Evolutionary conservation across 2,888 invertebrate genomes (phyloP).

Genomic region (Spilosoma lubricipeda): DNA sequence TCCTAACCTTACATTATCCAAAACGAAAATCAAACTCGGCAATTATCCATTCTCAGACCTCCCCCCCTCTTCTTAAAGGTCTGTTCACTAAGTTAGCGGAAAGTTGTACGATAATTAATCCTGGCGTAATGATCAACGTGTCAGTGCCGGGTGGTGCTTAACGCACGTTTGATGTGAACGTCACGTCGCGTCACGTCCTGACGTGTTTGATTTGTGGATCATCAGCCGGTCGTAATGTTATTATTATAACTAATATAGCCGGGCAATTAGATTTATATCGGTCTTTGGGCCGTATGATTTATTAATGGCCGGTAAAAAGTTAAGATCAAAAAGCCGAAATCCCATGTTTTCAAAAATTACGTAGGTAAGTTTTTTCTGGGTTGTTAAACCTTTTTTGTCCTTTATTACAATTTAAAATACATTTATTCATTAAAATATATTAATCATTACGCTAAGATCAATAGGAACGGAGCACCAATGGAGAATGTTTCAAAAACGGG

Average conservation of each 20-base stretch:
- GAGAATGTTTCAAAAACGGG: no score
- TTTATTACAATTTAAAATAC: background rate
- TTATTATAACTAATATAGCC: constrained; percentile 4
- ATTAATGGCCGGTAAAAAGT: background rate
- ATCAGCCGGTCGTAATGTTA: constrained; percentile 6
- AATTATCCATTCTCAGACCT: constrained; percentile 2
- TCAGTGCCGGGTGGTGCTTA: constrained; percentile 36
- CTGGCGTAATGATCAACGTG: constrained; percentile 39
- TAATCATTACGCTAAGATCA: no score
- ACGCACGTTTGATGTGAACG: constrained; percentile 47
- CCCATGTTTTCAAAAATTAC: no score
- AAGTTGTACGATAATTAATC: constrained; percentile 43
- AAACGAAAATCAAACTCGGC: background rate
- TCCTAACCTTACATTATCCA: background rate
- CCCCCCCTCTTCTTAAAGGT: background rate
- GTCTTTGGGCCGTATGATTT: background rate
- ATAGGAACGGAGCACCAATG: no score
- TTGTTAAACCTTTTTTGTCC: background rate
- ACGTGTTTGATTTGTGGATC: constrained; percentile 26
- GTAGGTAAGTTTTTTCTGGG: background rate
- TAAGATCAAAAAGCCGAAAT: background rate
- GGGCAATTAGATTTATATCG: background rate
- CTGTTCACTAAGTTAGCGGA: constrained; percentile 7
- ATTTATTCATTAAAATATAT: no score
- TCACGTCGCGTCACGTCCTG: constrained; percentile 38